Percentiles rank a stretch among this genome's conserved stretches.
Evolutionary conservation across 2,888 invertebrate species (phyloP).

Genomic region (Flabesymbios commensalis): DNA sequence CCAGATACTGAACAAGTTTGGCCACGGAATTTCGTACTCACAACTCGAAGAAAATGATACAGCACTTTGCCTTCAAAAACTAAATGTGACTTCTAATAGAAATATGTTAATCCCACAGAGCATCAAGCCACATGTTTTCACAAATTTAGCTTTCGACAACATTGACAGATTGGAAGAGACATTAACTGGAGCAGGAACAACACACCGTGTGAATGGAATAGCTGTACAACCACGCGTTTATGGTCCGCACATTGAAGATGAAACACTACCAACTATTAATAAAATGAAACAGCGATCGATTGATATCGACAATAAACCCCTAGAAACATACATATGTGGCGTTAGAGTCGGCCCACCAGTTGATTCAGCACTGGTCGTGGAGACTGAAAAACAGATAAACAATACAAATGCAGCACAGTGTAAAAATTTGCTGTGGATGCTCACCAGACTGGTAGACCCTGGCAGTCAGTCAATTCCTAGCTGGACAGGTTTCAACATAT

Average conservation of each 20-base stretch:
- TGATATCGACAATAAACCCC: too few relatives aligned
- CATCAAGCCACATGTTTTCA: constrained; percentile 23
- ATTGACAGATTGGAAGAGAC: constrained; percentile 38
- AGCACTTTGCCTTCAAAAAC: constrained; percentile 12
- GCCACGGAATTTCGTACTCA: constrained; percentile 13
- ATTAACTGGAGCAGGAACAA: constrained; percentile 35
- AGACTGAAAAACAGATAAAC: neutral
- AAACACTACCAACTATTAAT: too few relatives aligned
- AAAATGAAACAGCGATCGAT: too few relatives aligned
- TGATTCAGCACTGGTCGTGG: neutral
- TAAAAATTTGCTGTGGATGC: constrained; percentile 9
- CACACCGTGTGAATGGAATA: constrained; percentile 39
- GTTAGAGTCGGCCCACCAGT: constrained; percentile 15
- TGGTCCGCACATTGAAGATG: too few relatives aligned
- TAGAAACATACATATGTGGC: too few relatives aligned
- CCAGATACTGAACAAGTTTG: constrained; percentile 2
- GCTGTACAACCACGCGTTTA: constrained; percentile 28
- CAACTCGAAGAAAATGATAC: constrained; percentile 12
- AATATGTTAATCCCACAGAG: constrained; percentile 15
- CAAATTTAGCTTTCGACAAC: constrained; percentile 34
- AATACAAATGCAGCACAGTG: constrained; percentile 1
- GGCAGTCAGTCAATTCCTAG: constrained; percentile 13
- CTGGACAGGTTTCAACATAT: constrained; percentile 32
- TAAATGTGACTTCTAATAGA: neutral
- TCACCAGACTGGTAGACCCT: constrained; percentile 2